Evolutionary conservation across 2,113 vertebrate genomes (phyloP), one percentile per base, ranked within the genome.

Genomic region (Fulmarus glacialis): DNA sequence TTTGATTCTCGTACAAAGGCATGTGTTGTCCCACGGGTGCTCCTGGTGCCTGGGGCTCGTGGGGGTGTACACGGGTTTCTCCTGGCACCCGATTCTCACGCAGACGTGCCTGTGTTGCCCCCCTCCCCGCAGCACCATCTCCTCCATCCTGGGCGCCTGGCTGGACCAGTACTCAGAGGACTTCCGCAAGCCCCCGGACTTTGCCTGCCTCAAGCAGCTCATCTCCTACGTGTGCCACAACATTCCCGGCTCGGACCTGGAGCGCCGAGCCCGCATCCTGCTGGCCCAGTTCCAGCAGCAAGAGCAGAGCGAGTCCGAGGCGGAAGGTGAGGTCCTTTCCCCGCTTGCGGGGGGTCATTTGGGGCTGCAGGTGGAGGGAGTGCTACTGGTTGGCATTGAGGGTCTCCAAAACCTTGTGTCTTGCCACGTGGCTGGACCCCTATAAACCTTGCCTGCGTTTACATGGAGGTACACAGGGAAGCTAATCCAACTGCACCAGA

Each of bases 121-220:
- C 24, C 6, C 20, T 70, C 43, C 52, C 67, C 6, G 1, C 97
- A 99, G 99, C 95, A 99, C 99, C 68, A 98, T 99, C 86, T 99
- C 99, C 4, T 99, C 99, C 95, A 99, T 99, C 98, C 98, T 99
- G 98, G 99, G 99, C 0, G 99, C 99, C 21, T 99, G 99, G 99
- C 96, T 99, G 97, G 99, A 99, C 98, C 99, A 99, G 98, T 99
- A 99, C 96, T 99, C 99, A 0, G 99, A 99, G 96, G 99, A 99
- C 91, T 99, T 99, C 98, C 99, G 99, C 92, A 99, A 97, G 74
- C 99, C 99, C 5, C 99, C 99, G 0, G 99, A 98, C 89, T 99
- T 99, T 6, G 34, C 98, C 96, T 99, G 99, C 96, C 98, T 99
- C 79, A 99, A 99, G 97, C 99, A 99, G 96, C 99, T 99, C 38